Evolutionary conservation across 2,113 vertebrate genomes (phyloP).

Genomic region (Dasyurus viverrinus): DNA sequence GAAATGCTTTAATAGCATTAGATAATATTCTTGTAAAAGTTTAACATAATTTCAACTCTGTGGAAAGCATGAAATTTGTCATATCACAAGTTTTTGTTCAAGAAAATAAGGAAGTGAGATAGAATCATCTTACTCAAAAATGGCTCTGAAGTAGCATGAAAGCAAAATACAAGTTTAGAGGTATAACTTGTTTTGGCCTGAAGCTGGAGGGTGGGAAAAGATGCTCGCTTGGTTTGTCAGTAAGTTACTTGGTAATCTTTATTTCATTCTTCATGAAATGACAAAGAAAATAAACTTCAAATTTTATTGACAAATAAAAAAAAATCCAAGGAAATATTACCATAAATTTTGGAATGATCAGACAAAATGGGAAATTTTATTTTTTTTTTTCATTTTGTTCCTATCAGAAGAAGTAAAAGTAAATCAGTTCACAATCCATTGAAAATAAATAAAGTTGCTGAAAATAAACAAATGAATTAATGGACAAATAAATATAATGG

Average conservation of each 20-base stretch:
- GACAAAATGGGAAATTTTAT: not conserved
- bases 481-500: not conserved
- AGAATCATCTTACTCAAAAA: conserved; percentile 30
- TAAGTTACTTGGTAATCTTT: not conserved
- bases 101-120: conserved; percentile 5
- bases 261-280: conserved; percentile 26
- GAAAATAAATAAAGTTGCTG: not conserved
- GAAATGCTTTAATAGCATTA: conserved; percentile 12
- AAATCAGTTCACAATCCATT: not conserved
- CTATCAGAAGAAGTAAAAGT: not conserved
- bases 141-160: not conserved
- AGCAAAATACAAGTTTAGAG: not conserved
- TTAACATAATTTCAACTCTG: not conserved
- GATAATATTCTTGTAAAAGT: not conserved
- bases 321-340: not conserved
- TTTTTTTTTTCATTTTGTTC: not conserved
- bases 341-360: not conserved
- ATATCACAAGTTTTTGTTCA: conserved; percentile 20
- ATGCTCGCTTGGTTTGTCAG: conserved; percentile 10
- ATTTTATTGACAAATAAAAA: not conserved
- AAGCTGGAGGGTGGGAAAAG: not conserved
- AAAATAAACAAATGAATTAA: not conserved
- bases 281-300: conserved; percentile 34
- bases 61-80: not conserved
- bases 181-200: conserved; percentile 8